Percentiles rank a stretch among this genome's conserved stretches.
Evolutionary conservation across 2,888 invertebrate species (phyloP).

Genomic region (Nesidiocoris tenuis): DNA sequence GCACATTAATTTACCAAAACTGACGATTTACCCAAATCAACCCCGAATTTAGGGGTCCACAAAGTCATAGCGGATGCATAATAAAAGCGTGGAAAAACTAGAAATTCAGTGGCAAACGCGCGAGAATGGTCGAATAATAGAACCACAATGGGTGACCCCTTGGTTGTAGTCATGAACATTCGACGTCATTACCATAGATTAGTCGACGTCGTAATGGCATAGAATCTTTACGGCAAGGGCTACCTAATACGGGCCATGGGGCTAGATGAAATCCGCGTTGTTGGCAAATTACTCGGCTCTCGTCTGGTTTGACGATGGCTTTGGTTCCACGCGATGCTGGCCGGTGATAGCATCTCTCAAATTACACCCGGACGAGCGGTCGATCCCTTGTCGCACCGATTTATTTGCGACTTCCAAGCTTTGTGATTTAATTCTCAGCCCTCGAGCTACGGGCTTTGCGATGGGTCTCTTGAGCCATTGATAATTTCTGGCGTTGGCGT

Average conservation of each 20-base stretch:
- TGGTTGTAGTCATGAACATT: conserved; percentile 2
- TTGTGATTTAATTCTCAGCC: background rate
- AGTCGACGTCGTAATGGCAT: conserved; percentile 17
- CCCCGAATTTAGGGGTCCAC: no score
- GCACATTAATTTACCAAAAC: no score
- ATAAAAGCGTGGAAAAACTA: no score
- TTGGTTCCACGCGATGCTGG: background rate
- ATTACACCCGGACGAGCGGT: background rate
- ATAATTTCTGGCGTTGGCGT: no score
- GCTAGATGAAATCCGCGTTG: conserved; percentile 14
- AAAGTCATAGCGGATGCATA: no score
- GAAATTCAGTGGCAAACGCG: background rate
- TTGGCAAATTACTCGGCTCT: background rate
- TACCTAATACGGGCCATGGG: conserved; percentile 9
- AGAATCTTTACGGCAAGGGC: conserved; percentile 16
- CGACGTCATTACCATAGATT: conserved; percentile 21
- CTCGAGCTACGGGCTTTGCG: background rate
- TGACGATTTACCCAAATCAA: no score
- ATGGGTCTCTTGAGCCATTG: no score
- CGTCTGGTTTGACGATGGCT: background rate
- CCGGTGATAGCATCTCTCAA: background rate
- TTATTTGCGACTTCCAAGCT: background rate
- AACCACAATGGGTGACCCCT: conserved; percentile 4
- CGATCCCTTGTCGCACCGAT: background rate
- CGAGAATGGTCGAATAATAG: background rate